A percentile compares a stretch with the other conserved stretches of the same genome.
Evolutionary conservation across 1,140 invertebrate species (phyloP).

Genomic region (Chionoecetes opilio): DNA sequence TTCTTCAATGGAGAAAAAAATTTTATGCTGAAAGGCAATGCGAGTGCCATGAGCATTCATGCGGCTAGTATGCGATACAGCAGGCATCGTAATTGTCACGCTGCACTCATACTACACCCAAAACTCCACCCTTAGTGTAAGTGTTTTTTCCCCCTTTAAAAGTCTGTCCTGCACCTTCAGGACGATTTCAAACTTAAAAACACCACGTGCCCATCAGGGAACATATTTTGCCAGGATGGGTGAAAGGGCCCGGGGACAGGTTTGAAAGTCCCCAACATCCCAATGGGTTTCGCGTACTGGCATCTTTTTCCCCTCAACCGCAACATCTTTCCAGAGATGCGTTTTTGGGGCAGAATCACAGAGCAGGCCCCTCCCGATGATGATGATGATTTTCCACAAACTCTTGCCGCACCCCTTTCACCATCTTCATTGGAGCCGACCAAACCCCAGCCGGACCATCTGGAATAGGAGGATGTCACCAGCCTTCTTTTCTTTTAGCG

Average conservation of each 20-base stretch:
- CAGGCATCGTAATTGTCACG: constrained; percentile 83
- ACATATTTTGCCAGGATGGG: too few species aligned
- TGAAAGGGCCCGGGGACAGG: too few species aligned
- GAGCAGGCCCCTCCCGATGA: too few species aligned
- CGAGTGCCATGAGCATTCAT: constrained; percentile 54
- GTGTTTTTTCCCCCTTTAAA: constrained; percentile 83
- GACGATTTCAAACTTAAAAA: neutral
- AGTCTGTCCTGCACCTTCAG: constrained; percentile 72
- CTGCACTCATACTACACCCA: constrained; percentile 83
- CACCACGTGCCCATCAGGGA: too few species aligned
- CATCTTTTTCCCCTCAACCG: constrained; percentile 67
- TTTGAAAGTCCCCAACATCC: too few species aligned
- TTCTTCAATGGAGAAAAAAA: constrained; percentile 58
- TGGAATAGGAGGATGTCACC: too few species aligned
- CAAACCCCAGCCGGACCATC: too few species aligned
- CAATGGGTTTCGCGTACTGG: constrained; percentile 67
- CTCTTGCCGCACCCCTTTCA: neutral
- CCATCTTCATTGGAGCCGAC: too few species aligned
- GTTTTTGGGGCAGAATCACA: constrained; percentile 32
- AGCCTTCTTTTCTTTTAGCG: constrained; percentile 32
- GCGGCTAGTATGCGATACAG: constrained; percentile 81
- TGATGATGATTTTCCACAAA: too few species aligned
- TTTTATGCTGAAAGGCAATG: constrained; percentile 62
- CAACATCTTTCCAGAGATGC: constrained; percentile 79
- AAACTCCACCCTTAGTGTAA: constrained; percentile 84